phyloP scores from a whole-genome alignment of 2,888 invertebrate genomes.

The Drosophila anomalata region DNA sequence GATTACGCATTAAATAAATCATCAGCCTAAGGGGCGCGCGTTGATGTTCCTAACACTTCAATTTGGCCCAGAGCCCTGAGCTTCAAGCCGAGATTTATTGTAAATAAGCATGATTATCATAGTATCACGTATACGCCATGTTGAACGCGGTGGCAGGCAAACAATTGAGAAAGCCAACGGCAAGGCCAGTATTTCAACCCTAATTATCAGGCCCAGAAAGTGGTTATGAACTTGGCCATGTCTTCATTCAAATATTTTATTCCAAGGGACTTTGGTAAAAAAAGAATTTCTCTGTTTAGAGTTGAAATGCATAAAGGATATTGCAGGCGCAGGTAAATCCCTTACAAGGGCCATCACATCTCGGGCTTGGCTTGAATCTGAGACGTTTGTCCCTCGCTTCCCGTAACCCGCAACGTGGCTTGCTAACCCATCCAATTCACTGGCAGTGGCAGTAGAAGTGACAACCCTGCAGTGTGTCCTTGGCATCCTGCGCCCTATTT shows the following conservation, averaged over 20 bases:
- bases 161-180: slow-evolving; percentile 6
- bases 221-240: not conserved
- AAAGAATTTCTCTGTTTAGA: not conserved
- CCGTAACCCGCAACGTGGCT: slow-evolving; percentile 52
- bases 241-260: slow-evolving; percentile 5
- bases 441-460: slow-evolving; percentile 4
- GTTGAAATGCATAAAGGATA: slow-evolving; percentile 7
- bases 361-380: slow-evolving; percentile 18
- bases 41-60: slow-evolving; percentile 66
- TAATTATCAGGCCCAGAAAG: slow-evolving; percentile 27
- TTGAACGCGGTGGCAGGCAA: slow-evolving; percentile 23
- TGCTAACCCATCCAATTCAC: slow-evolving; percentile 26
- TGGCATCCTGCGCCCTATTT: slow-evolving; percentile 50
- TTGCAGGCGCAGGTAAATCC: slow-evolving; percentile 9
- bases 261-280: no score
- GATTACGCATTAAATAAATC: slow-evolving; percentile 79
- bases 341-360: slow-evolving; percentile 30
- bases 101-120: slow-evolving; percentile 79
- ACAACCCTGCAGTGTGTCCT: slow-evolving; percentile 49
- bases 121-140: slow-evolving; percentile 75
- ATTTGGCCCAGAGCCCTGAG: slow-evolving; percentile 46
- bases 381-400: slow-evolving; percentile 52
- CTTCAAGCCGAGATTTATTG: slow-evolving; percentile 71
- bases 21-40: slow-evolving; percentile 55
- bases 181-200: slow-evolving; percentile 23